Base-by-base conservation (phyloP, 2,797 vertebrate species). In the Gouania willdenowi region DNA sequence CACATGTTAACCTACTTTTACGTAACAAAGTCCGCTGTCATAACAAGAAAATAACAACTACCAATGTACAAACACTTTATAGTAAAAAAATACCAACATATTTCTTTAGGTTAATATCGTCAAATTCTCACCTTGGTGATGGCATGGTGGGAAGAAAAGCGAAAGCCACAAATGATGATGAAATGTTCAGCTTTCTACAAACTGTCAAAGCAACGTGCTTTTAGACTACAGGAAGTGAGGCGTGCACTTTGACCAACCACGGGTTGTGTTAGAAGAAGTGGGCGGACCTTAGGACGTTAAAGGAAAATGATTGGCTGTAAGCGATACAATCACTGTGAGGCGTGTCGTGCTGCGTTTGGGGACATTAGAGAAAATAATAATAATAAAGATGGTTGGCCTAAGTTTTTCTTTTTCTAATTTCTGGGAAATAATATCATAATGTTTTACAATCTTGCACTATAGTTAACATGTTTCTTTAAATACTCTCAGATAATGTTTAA, bases 41-140 rank as follows among this genome's bases (percentile, higher is more conserved):
- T n/a, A n/a, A n/a, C n/a, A n/a, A n/a, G n/a, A n/a, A n/a, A n/a
- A n/a, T n/a, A n/a, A n/a, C n/a, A n/a, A n/a, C n/a, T n/a, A n/a
- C n/a, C n/a, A n/a, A n/a, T n/a, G n/a, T n/a, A n/a, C n/a, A n/a
- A n/a, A n/a, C n/a, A n/a, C n/a, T n/a, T n/a, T n/a, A n/a, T n/a
- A n/a, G n/a, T n/a, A n/a, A n/a, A n/a, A n/a, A n/a, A n/a, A n/a
- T n/a, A n/a, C n/a, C n/a, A n/a, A n/a, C n/a, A n/a, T n/a, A n/a
- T n/a, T n/a, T n/a, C n/a, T n/a, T n/a, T n/a, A n/a, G n/a, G n/a
- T n/a, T n/a, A n/a, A 5, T 22, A 5, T 26, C n/a, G 13, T 3
- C 41, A 21, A 11, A 9, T 48, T n/a, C 83, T 79, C 85, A 89
- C 87, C 87, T 75, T 60, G 77, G 33, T 37, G 74, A 69, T 39